Base-by-base conservation (phyloP, 1,140 invertebrate genomes). In the Drosophila murphyi region DNA sequence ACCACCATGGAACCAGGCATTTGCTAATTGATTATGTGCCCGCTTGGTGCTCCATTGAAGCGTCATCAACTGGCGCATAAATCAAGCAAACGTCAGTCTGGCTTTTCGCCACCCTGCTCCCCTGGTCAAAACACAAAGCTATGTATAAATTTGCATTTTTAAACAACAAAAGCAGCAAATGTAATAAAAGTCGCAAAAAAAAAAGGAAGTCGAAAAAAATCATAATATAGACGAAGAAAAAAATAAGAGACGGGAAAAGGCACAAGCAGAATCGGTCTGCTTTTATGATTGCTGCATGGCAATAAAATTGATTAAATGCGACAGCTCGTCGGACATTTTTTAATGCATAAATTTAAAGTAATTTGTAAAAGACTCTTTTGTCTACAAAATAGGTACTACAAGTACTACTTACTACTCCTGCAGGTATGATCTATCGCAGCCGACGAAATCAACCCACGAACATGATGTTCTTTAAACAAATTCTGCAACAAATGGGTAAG, bases 111-210 rank as follows among this genome's bases (percentile, higher is more conserved):
- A 29, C 5, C 7, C 29, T 41, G 39, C 51, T 41, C 50, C 45
- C 70, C 43, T 45, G 47, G 52, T n/a, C 50, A 54, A 31, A 41
- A 56, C 37, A 5, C 50, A 65, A 65, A 69, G 59, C 74, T 56
- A 87, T 88, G 83, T 89, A 87, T 88, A 88, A 87, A 87, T 87
- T 87, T 87, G 61, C 83, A 87, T 87, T 78, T 87, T 83, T 87
- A 71, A 80, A 68, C 83, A 87, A 88, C 76, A 78, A 76, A 80
- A 83, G 72, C 60, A 54, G 52, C 39, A 59, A 78, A 81, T 78
- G 82, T 78, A 78, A 86, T 78, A 78, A 86, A 75, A 69, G 20
- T 20, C n/a, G 64, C 50, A 70, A 45, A 39, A 62, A 55, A 37
- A n/a, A 52, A 64, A 56, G 55, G 51, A 50, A 63, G 31, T n/a